phyloP scores from a whole-genome alignment of 1,140 invertebrate genomes.

The Cotesia chilonis region DNA sequence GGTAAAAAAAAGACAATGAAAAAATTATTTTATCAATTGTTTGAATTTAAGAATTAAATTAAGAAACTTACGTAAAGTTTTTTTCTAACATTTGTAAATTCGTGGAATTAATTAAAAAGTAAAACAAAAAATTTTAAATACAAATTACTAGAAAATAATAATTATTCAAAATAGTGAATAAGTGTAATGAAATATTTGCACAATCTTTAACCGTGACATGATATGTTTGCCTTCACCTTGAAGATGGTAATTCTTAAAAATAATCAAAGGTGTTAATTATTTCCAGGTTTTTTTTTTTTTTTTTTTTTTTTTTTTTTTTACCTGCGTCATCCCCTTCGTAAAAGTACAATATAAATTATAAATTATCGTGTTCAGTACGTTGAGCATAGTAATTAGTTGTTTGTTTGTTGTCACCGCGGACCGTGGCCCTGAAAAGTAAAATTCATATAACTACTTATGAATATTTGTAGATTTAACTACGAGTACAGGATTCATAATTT shows the following conservation, averaged over 20 bases:
- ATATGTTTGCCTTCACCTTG: conserved; percentile 26
- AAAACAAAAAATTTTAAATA: conserved; percentile 3
- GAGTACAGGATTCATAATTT: too few species aligned
- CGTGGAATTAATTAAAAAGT: too few species aligned
- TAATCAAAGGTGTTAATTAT: conserved; percentile 26
- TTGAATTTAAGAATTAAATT: too few species aligned
- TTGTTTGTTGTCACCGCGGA: conserved; percentile 10
- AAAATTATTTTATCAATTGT: too few species aligned
- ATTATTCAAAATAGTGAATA: background rate
- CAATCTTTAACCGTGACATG: conserved; percentile 24
- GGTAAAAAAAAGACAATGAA: too few species aligned
- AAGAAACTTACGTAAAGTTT: too few species aligned
- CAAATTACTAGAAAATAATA: background rate
- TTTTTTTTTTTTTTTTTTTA: background rate
- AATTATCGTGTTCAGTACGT: too few species aligned
- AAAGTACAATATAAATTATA: too few species aligned
- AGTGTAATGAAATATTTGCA: conserved; percentile 3
- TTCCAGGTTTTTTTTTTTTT: background rate
- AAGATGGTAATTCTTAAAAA: conserved; percentile 24
- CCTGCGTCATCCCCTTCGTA: background rate
- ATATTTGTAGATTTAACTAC: too few species aligned
- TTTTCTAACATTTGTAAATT: too few species aligned
- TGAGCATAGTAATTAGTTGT: conserved; percentile 3
- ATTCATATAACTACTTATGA: too few species aligned
- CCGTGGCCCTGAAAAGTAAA: too few species aligned